phyloP scores from a whole-genome alignment of 2,888 invertebrate species.

The Ennomos quercinarius region DNA sequence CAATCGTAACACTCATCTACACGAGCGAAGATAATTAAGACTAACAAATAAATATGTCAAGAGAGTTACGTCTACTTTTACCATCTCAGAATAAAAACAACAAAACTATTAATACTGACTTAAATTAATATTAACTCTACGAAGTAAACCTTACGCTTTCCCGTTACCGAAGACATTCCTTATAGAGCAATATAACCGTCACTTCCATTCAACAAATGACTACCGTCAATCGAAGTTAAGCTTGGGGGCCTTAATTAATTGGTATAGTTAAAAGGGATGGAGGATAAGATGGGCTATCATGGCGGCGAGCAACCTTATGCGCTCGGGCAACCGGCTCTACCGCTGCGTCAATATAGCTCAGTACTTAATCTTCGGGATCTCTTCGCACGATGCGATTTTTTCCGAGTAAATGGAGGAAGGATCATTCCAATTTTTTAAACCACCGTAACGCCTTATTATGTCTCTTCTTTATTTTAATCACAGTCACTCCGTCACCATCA shows the following conservation, averaged over 20 bases:
- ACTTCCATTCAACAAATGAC: slow-evolving; percentile 65
- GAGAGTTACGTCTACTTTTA: not conserved
- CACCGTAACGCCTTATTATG: too few species aligned
- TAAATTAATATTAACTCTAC: slow-evolving; percentile 41
- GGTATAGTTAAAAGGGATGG: slow-evolving; percentile 57
- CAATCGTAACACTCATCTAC: too few species aligned
- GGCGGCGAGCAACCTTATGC: slow-evolving; percentile 60
- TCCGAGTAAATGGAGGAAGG: too few species aligned
- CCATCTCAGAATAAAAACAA: slow-evolving; percentile 1
- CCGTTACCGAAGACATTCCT: slow-evolving; percentile 52
- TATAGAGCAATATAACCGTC: slow-evolving; percentile 50
- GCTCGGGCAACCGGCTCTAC: slow-evolving; percentile 43
- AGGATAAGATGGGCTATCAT: slow-evolving; percentile 64
- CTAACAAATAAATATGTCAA: not conserved
- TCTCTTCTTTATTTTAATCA: too few species aligned
- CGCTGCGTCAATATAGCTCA: slow-evolving; percentile 4
- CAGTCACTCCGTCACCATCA: too few species aligned
- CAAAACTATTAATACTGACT: slow-evolving; percentile 10
- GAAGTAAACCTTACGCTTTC: slow-evolving; percentile 27
- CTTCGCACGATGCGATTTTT: not conserved
- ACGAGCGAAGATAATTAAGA: too few species aligned
- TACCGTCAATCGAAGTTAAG: slow-evolving; percentile 56
- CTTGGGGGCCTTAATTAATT: slow-evolving; percentile 66
- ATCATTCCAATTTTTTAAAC: too few species aligned
- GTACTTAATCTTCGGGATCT: slow-evolving; percentile 3